A percentile compares a stretch with the other conserved stretches of the same genome.
phyloP scores from a whole-genome alignment of 2,113 vertebrate genomes.

The Otis tarda region DNA sequence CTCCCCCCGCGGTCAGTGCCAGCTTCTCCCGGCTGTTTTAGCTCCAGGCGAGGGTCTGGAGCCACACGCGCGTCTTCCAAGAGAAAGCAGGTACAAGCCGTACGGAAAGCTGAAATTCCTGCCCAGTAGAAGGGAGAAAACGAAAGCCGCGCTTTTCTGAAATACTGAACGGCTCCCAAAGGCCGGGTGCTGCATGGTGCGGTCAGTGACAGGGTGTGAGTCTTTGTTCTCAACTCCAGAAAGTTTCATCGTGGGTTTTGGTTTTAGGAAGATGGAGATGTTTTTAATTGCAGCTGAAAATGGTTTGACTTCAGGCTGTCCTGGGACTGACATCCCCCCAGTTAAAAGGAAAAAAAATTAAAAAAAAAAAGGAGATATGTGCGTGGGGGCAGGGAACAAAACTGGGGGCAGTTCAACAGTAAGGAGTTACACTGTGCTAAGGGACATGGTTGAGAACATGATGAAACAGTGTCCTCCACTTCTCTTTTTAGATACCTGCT shows the following conservation, averaged over 20 bases:
- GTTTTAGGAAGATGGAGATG: background rate
- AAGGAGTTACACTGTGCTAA: background rate
- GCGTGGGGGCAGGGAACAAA: rapidly evolving
- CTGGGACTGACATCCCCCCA: background rate
- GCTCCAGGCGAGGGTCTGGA: rapidly evolving
- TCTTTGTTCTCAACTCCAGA: too few relatives aligned
- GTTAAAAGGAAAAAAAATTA: background rate
- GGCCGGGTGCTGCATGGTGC: background rate
- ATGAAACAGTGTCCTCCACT: background rate
- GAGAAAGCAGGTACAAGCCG: rapidly evolving
- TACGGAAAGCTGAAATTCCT: too few relatives aligned
- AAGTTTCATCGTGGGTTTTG: background rate
- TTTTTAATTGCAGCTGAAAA: background rate
- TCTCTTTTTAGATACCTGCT: slow-evolving; percentile 64
- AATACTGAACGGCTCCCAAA: rapidly evolving
- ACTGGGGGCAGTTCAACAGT: background rate
- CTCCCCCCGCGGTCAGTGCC: too few relatives aligned
- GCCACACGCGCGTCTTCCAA: rapidly evolving
- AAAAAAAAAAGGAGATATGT: background rate
- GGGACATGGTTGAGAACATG: rapidly evolving
- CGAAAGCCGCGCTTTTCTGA: background rate
- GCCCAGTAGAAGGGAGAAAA: background rate
- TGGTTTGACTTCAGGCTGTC: background rate
- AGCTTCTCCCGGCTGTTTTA: rapidly evolving
- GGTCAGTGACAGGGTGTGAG: too few relatives aligned